A percentile compares a stretch with the other conserved stretches of the same genome.
These are phyloP conservation scores for Callipepla squamata DNA, from an alignment of 2,113 vertebrate species.

Conservation along the genomic window DNA sequence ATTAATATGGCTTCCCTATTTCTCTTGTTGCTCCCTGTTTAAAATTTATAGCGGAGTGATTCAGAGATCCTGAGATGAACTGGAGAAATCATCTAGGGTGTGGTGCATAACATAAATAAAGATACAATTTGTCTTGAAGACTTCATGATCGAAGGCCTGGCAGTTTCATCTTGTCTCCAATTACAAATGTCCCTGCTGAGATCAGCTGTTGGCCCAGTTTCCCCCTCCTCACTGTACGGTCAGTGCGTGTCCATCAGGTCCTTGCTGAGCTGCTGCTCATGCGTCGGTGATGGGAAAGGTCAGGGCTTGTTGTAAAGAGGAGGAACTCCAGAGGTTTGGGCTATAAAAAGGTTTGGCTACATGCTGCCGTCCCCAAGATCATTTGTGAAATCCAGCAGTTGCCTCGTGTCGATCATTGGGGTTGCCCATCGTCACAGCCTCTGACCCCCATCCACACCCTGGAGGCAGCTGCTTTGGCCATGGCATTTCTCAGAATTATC, in stretches of 20 bases:
- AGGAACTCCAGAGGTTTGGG: not conserved
- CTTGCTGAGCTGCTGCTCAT: not conserved
- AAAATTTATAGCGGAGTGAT: not conserved
- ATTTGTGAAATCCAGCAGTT: conserved; percentile 59
- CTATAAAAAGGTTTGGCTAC: conserved; percentile 27
- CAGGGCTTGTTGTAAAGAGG: not conserved
- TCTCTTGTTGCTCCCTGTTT: not conserved
- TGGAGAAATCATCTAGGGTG: not conserved
- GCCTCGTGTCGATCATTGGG: not conserved
- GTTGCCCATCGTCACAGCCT: not conserved
- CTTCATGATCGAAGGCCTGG: conserved; percentile 13
- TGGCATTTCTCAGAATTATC: conserved; percentile 17
- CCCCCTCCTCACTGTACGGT: not conserved
- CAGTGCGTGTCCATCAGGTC: not conserved
- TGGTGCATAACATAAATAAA: conserved; percentile 27
- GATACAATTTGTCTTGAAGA: conserved; percentile 25
- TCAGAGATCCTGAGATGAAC: conserved; percentile 31
- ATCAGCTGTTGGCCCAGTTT: not conserved
- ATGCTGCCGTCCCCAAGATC: not conserved
- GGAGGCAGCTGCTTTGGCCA: conserved; percentile 44
- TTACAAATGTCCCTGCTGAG: not conserved
- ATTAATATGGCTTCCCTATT: not conserved
- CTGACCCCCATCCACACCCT: not conserved
- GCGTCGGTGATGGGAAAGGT: not conserved
- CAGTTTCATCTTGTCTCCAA: not conserved